Conservation (phyloP, 2,113 vertebrate species). For the Cynoglossus semilaevis region DNA sequence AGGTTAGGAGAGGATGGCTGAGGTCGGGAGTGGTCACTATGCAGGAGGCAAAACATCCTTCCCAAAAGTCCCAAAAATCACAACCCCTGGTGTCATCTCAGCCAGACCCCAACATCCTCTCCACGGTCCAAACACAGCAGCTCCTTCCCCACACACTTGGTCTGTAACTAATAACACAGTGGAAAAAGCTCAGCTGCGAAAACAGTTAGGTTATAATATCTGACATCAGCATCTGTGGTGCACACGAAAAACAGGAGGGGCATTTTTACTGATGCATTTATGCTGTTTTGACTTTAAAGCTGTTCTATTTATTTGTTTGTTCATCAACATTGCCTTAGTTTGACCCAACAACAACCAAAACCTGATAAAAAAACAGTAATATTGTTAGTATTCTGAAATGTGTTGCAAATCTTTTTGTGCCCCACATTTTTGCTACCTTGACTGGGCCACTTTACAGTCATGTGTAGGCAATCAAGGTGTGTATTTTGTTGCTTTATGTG, state of each 20-base stretch:
- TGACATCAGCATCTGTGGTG: constrained; percentile 7
- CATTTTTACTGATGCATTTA: too few relatives aligned
- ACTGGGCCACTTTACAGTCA: too few relatives aligned
- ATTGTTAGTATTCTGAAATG: too few relatives aligned
- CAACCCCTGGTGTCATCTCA: constrained; percentile 50
- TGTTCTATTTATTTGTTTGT: too few relatives aligned
- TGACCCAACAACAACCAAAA: too few relatives aligned
- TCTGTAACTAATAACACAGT: constrained; percentile 14
- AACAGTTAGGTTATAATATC: constrained; percentile 25
- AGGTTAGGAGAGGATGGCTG: constrained; percentile 64
- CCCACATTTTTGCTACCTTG: too few relatives aligned
- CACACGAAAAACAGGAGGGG: not conserved
- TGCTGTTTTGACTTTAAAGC: too few relatives aligned
- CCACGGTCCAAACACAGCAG: constrained; percentile 55
- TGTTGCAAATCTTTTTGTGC: too few relatives aligned
- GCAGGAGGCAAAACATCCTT: constrained; percentile 77
- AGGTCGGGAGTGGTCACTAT: constrained; percentile 66
- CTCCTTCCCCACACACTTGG: constrained; percentile 46
- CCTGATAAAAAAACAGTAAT: too few relatives aligned
- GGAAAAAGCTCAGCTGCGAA: constrained; percentile 15
- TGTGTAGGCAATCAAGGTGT: too few relatives aligned
- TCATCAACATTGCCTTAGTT: too few relatives aligned
- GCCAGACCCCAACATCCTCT: constrained; percentile 67
- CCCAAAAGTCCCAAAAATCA: constrained; percentile 55
- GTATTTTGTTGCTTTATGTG: too few relatives aligned